Evolutionary conservation across 2,888 invertebrate genomes (phyloP).

Genomic region (Leucophenga maculata): DNA sequence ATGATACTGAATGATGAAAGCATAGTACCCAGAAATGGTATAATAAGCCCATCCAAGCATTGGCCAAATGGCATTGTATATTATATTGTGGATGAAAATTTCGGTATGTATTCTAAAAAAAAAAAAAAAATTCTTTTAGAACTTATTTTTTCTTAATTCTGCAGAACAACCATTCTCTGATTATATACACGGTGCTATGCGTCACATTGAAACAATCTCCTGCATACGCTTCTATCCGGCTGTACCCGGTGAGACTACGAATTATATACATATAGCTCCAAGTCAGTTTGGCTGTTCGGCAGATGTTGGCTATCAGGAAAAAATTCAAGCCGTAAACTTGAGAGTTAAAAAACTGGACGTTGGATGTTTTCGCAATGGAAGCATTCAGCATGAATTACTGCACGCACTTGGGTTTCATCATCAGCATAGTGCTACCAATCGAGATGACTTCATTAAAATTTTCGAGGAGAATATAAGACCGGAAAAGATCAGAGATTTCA

Average conservation of each 20-base stretch:
- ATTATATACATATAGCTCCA: slow-evolving; percentile 40
- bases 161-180: slow-evolving; percentile 73
- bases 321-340: slow-evolving; percentile 54
- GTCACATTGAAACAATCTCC: slow-evolving; percentile 80
- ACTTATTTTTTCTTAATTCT: too few relatives aligned
- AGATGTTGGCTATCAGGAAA: slow-evolving; percentile 78
- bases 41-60: too few relatives aligned
- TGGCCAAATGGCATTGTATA: slow-evolving; percentile 64
- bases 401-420: slow-evolving; percentile 85
- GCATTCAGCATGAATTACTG: slow-evolving; percentile 83
- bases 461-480: slow-evolving; percentile 64
- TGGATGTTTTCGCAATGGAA: slow-evolving; percentile 70
- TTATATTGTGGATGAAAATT: too few relatives aligned
- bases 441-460: slow-evolving; percentile 78
- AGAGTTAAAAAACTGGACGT: slow-evolving; percentile 42
- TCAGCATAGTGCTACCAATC: slow-evolving; percentile 82
- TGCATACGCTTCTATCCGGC: slow-evolving; percentile 81
- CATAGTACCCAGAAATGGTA: too few relatives aligned
- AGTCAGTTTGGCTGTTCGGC: slow-evolving; percentile 80
- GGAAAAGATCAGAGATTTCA: too few relatives aligned
- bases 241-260: slow-evolving; percentile 34
- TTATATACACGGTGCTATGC: slow-evolving; percentile 78
- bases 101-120: too few relatives aligned
- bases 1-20: too few relatives aligned
- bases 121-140: too few relatives aligned